These are phyloP conservation scores for Orchestes rusci DNA, from an alignment of 2,888 invertebrate genomes.

Conservation along the genomic window DNA sequence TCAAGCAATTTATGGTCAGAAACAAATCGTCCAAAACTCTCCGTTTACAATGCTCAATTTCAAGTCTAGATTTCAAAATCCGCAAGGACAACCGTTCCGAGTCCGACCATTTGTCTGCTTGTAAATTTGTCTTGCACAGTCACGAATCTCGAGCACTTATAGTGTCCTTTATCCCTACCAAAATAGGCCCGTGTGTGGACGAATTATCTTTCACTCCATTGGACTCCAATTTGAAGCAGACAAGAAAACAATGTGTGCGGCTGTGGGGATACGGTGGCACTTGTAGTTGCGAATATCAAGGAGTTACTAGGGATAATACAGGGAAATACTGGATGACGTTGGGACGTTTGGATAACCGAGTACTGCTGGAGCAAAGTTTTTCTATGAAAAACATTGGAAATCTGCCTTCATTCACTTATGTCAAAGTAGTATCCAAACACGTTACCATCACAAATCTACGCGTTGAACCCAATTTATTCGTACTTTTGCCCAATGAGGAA, in stretches of 20 bases:
- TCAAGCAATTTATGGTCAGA: constrained; percentile 50
- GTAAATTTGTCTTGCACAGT: constrained; percentile 46
- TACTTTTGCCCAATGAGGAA: constrained; percentile 36
- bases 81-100: constrained; percentile 37
- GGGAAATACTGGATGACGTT: constrained; percentile 50
- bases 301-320: constrained; percentile 48
- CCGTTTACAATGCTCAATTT: constrained; percentile 48
- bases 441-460: constrained; percentile 32
- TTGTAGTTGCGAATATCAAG: constrained; percentile 42
- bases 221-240: constrained; percentile 33
- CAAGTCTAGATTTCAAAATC: constrained; percentile 46
- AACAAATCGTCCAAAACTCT: constrained; percentile 52
- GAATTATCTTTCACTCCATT: constrained; percentile 50
- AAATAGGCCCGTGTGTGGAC: constrained; percentile 48
- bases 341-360: constrained; percentile 48
- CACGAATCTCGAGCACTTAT: constrained; percentile 51
- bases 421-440: constrained; percentile 34
- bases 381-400: constrained; percentile 51
- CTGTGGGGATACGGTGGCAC: constrained; percentile 56
- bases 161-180: constrained; percentile 51
- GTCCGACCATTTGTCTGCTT: constrained; percentile 37
- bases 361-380: constrained; percentile 45
- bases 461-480: constrained; percentile 34
- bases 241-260: constrained; percentile 40
- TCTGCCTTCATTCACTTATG: constrained; percentile 47